phyloP scores from a whole-genome alignment of 2,888 invertebrate species.

The Machimus rusticus region DNA sequence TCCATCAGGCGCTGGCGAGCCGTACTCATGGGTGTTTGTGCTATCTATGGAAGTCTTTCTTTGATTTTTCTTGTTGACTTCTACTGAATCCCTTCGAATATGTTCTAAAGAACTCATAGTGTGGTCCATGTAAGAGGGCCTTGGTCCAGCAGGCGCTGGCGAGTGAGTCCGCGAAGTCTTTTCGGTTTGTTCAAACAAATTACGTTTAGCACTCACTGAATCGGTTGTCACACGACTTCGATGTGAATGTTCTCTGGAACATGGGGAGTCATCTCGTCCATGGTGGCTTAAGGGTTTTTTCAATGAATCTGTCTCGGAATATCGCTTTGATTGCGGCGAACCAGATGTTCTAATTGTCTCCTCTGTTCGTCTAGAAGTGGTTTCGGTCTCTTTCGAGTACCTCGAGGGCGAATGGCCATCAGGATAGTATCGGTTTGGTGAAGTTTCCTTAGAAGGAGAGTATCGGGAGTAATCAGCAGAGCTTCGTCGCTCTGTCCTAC shows the following conservation, averaged over 20 bases:
- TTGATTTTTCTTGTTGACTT: slow-evolving; percentile 53
- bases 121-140: slow-evolving; percentile 63
- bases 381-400: not conserved
- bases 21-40: too few relatives aligned
- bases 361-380: not conserved
- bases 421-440: slow-evolving; percentile 41
- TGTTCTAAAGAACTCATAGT: slow-evolving; percentile 62
- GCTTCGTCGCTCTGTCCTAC: not conserved
- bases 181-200: slow-evolving; percentile 56
- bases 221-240: slow-evolving; percentile 49
- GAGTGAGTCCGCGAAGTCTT: not conserved
- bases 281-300: not conserved
- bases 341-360: not conserved
- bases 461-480: not conserved
- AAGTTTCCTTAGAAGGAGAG: slow-evolving; percentile 42
- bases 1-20: too few relatives aligned
- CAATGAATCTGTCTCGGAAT: not conserved
- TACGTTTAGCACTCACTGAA: slow-evolving; percentile 57
- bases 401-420: slow-evolving; percentile 39
- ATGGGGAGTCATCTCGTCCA: slow-evolving; percentile 43
- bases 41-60: slow-evolving; percentile 58
- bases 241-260: slow-evolving; percentile 41
- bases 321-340: not conserved
- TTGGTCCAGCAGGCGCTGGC: slow-evolving; percentile 47
- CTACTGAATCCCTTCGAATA: slow-evolving; percentile 59